These are phyloP conservation scores for Thymelicus lineola DNA, from an alignment of 2,888 invertebrate species.

Conservation along the genomic window DNA sequence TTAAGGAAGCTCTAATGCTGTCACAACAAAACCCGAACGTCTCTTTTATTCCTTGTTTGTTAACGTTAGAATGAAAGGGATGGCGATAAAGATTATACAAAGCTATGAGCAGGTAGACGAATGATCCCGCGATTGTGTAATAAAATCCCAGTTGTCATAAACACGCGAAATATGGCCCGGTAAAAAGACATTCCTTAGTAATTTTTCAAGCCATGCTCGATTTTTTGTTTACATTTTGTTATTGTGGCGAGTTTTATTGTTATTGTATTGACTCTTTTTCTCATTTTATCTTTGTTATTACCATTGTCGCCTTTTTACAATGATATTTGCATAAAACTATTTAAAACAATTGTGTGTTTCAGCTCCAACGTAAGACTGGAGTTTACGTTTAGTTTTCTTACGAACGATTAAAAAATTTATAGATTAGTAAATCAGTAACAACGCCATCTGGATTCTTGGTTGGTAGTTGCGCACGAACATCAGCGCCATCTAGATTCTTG, in stretches of 20 bases:
- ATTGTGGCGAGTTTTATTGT: background rate
- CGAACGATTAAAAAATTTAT: too few species aligned
- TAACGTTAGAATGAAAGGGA: constrained; percentile 22
- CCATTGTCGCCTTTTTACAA: too few species aligned
- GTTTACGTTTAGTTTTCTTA: too few species aligned
- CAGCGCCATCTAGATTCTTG: too few species aligned
- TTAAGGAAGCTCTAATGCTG: constrained; percentile 40
- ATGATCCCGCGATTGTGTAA: constrained; percentile 48
- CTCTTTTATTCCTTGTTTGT: constrained; percentile 23
- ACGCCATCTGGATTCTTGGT: too few species aligned
- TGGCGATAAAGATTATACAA: constrained; percentile 31
- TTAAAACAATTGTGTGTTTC: too few species aligned
- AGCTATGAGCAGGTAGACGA: constrained; percentile 40
- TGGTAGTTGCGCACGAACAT: too few species aligned
- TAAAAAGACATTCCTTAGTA: constrained; percentile 41
- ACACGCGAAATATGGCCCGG: constrained; percentile 43
- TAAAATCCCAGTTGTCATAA: constrained; percentile 51
- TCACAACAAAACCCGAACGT: constrained; percentile 36
- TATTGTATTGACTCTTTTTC: too few species aligned
- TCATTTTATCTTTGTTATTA: too few species aligned
- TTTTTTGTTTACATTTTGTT: constrained; percentile 24
- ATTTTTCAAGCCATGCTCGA: constrained; percentile 39
- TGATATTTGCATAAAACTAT: too few species aligned
- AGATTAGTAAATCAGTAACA: too few species aligned
- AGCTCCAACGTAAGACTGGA: too few species aligned